These are phyloP conservation scores for Kryptolebias marmoratus DNA, from an alignment of 2,113 vertebrate genomes.

Conservation along the genomic window DNA sequence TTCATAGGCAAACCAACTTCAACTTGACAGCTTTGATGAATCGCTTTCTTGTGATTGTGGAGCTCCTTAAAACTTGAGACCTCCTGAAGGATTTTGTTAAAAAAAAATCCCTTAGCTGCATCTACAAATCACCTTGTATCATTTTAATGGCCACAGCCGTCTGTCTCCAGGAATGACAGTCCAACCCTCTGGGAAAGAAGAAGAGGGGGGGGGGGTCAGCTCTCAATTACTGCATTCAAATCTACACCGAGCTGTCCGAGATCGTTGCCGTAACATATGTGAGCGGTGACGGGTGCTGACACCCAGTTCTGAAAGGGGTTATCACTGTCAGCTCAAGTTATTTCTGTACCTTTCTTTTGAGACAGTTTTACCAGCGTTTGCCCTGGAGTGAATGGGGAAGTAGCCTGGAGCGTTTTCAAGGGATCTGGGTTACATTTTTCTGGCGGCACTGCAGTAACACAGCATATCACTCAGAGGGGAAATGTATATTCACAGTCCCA, in stretches of 20 bases:
- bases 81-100: slow-evolving; percentile 25
- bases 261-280: slow-evolving; percentile 44
- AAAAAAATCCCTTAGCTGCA: slow-evolving; percentile 1
- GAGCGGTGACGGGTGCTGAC: slow-evolving; percentile 41
- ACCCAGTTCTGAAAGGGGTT: slow-evolving; percentile 39
- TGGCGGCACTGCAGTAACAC: background rate
- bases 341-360: slow-evolving; percentile 20
- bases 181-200: slow-evolving; percentile 7
- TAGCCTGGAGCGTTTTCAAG: slow-evolving; percentile 37
- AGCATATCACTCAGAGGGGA: slow-evolving; percentile 27
- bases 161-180: slow-evolving; percentile 60
- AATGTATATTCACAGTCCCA: slow-evolving; percentile 18
- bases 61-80: slow-evolving; percentile 14
- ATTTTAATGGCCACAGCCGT: slow-evolving; percentile 53
- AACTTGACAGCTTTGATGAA: slow-evolving; percentile 22
- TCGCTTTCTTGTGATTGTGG: background rate
- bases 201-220: background rate
- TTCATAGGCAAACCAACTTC: slow-evolving; percentile 20
- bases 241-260: slow-evolving; percentile 57
- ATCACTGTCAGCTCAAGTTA: slow-evolving; percentile 38
- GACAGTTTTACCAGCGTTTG: slow-evolving; percentile 38
- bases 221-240: slow-evolving; percentile 72
- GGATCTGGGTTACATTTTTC: slow-evolving; percentile 46
- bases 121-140: slow-evolving; percentile 41
- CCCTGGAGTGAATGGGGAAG: slow-evolving; percentile 44